Base-by-base conservation (phyloP, 2,888 invertebrate species). In the Pseudoips prasinana region DNA sequence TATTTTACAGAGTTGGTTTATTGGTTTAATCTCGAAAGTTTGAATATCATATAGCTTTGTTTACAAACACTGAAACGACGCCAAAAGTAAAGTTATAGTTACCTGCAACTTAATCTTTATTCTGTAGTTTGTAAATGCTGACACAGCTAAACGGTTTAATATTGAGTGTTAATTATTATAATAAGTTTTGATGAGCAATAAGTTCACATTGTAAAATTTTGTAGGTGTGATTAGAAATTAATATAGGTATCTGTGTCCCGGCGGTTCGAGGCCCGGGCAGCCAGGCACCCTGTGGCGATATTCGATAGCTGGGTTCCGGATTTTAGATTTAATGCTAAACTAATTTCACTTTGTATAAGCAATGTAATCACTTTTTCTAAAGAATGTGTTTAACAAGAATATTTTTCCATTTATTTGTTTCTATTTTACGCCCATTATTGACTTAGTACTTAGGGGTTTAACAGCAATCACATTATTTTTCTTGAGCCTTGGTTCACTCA, bases 331-430 rank as follows among this genome's bases (percentile, higher is more conserved):
- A 58, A 51, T 42, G 29, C 40, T 64, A 61, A 59, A 61, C 67
- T 58, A 59, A 56, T 53, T 66, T 54, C 42, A 55, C 46, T 60
- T 59, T 64, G 45, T 56, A 46, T 74, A 69, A 73, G 69, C 55
- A 57, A 69, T 70, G 62, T 73, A 72, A 65, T 73, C 65, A 64
- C 54, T 48, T 66, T 76, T 73, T 59, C 64, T 70, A 70, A 66
- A 46, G 49, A 62, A 59, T 66, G 70, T 73, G 64, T 73, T 71
- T 70, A 73, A 72, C 69, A 75, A 70, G 51, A 38, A 48, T 73
- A 74, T 73, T 73, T 74, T 73, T 68, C 40, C 46, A 72, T 61
- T 51, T 32, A 44, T 46, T 42, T 39, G 49, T 37, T 46, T 48
- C 41, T 46, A 37, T 46, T 41, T 2, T 3, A 14, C 5, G 5